These are phyloP conservation scores for Muscicapa comitata DNA, from an alignment of 2,797 vertebrate species.

Conservation along the genomic window DNA sequence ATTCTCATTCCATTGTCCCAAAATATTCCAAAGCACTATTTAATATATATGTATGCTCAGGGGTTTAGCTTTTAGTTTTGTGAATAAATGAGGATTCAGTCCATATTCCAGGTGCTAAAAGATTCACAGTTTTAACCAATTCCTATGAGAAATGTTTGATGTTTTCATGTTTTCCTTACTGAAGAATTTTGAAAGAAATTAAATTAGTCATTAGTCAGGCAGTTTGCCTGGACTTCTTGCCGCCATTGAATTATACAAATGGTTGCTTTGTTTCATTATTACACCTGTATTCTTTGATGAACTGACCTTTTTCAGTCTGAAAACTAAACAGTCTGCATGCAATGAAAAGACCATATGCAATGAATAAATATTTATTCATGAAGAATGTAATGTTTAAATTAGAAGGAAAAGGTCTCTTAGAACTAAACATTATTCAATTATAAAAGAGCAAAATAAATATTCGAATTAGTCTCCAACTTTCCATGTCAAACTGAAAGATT, in stretches of 20 bases:
- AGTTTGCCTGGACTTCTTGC: background rate
- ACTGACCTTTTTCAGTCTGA: background rate
- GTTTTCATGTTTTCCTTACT: background rate
- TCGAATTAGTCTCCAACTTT: constrained; percentile 20
- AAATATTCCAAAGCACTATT: background rate
- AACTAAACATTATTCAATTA: constrained; percentile 43
- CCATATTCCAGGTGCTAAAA: background rate
- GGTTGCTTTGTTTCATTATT: background rate
- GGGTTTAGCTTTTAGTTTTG: background rate
- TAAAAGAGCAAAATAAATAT: constrained; percentile 26
- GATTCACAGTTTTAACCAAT: background rate
- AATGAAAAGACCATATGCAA: constrained; percentile 22
- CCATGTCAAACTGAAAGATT: background rate
- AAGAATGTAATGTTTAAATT: constrained; percentile 34
- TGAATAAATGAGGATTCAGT: background rate
- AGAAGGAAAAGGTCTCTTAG: background rate
- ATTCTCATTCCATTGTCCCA: background rate
- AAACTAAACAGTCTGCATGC: constrained; percentile 12
- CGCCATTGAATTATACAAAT: background rate
- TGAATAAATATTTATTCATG: constrained; percentile 49
- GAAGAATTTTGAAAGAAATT: background rate
- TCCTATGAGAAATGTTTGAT: background rate
- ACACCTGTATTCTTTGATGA: constrained; percentile 3
- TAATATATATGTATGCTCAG: background rate
- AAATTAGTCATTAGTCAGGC: background rate